Percentiles rank a stretch among this genome's conserved stretches.
Evolutionary conservation across 2,888 invertebrate genomes (phyloP).

Genomic region (Eristalinus aeneus): DNA sequence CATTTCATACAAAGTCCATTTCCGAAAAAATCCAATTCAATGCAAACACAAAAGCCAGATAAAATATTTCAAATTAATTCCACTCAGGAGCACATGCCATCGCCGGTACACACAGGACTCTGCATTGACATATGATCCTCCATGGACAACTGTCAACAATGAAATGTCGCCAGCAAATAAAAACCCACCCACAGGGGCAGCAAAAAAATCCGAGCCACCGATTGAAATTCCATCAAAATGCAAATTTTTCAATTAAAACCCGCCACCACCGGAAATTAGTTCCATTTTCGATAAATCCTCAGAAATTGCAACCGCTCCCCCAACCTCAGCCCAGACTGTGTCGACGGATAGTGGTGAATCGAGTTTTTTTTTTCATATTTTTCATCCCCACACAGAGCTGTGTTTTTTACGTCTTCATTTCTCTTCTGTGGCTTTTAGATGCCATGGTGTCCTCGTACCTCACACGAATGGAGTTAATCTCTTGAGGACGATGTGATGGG

Average conservation of each 20-base stretch:
- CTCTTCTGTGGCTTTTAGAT: constrained; percentile 38
- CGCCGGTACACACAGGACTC: not conserved
- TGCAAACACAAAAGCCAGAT: constrained; percentile 5
- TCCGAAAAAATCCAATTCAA: constrained; percentile 25
- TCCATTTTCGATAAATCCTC: constrained; percentile 68
- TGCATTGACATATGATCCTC: constrained; percentile 58
- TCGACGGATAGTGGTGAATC: constrained; percentile 8
- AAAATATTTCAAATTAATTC: constrained; percentile 66
- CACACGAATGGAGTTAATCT: not conserved
- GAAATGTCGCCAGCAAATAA: constrained; percentile 23
- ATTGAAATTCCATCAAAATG: constrained; percentile 79
- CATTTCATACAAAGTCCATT: constrained; percentile 35
- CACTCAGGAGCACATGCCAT: constrained; percentile 17
- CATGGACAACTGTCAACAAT: constrained; percentile 18
- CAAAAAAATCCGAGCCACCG: constrained; percentile 33
- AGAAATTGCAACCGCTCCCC: constrained; percentile 25
- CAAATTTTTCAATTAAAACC: constrained; percentile 80
- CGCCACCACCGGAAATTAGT: constrained; percentile 72
- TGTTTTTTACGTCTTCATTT: no score
- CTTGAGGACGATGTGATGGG: not conserved
- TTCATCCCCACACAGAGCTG: constrained; percentile 39
- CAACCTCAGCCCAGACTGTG: not conserved
- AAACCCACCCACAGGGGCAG: not conserved
- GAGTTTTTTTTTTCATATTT: constrained; percentile 18
- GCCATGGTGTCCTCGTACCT: not conserved